Percentiles rank a stretch among this genome's conserved stretches.
Evolutionary conservation across 2,888 invertebrate genomes (phyloP).

Genomic region (Eutolmus rufibarbis): DNA sequence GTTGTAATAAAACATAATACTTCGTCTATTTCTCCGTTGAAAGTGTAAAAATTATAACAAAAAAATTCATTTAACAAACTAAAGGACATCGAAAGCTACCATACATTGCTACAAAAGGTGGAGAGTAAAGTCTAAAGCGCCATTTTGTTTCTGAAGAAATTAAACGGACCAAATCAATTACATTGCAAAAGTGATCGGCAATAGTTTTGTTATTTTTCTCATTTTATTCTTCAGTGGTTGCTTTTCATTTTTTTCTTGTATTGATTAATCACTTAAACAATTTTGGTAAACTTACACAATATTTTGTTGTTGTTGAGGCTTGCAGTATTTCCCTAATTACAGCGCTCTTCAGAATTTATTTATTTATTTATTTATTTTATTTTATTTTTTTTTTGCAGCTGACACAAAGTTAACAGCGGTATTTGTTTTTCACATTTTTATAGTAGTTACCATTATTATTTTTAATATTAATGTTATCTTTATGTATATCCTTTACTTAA

Average conservation of each 20-base stretch:
- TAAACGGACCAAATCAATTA: neutral
- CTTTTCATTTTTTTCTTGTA: neutral
- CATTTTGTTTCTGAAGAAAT: neutral
- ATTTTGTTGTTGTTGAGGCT: neutral
- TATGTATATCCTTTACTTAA: constrained; percentile 11
- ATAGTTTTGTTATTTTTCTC: neutral
- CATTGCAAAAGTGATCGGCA: neutral
- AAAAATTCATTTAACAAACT: neutral
- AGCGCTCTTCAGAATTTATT: neutral
- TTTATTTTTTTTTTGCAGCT: neutral
- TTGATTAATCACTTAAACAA: constrained; percentile 5
- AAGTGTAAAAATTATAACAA: constrained; percentile 10
- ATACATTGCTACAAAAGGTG: constrained; percentile 1
- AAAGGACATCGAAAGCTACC: neutral
- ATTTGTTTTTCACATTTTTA: neutral
- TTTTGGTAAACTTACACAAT: constrained; percentile 20
- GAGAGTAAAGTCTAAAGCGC: neutral
- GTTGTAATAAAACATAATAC: constrained; percentile 3
- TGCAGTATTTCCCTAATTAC: neutral
- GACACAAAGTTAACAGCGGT: neutral
- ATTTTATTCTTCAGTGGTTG: neutral
- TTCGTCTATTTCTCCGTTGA: neutral
- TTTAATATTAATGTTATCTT: neutral
- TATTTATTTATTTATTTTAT: neutral
- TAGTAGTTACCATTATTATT: neutral